Conservation (phyloP, 2,797 vertebrate genomes). For the Botia almorhae region DNA sequence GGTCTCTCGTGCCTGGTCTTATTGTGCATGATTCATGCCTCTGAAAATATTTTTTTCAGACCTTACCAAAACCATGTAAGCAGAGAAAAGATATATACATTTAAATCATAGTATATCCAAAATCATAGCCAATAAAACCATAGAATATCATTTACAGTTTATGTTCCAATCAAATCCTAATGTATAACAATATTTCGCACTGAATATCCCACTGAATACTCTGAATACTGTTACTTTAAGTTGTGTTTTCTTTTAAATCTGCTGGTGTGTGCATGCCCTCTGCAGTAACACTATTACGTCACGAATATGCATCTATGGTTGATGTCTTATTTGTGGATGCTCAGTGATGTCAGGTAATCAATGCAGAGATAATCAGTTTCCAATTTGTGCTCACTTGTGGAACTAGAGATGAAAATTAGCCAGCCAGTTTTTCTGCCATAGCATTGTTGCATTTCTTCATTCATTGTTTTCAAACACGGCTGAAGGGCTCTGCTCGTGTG, state of each 20-base stretch:
- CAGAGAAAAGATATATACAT: not conserved
- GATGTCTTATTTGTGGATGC: constrained; percentile 32
- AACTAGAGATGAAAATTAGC: constrained; percentile 15
- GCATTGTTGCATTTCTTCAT: constrained; percentile 27
- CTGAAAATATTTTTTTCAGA: too few relatives aligned
- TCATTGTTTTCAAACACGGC: constrained; percentile 32
- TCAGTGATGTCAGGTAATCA: constrained; percentile 39
- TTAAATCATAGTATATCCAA: too few relatives aligned
- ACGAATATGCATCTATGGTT: constrained; percentile 5
- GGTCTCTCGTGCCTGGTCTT: too few relatives aligned
- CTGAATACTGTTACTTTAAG: not conserved
- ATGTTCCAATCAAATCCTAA: not conserved
- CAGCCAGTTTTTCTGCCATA: not conserved
- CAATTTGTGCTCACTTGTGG: constrained; percentile 16
- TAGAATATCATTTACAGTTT: too few relatives aligned
- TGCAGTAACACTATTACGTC: not conserved
- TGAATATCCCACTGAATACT: too few relatives aligned
- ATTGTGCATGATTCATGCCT: not conserved
- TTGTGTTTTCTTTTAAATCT: not conserved
- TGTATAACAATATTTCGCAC: not conserved
- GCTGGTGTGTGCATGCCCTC: not conserved
- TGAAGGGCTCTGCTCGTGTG: constrained; percentile 15
- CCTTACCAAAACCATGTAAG: not conserved
- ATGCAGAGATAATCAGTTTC: constrained; percentile 35
- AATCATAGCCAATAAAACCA: too few relatives aligned